Evolutionary conservation across 2,888 invertebrate genomes (phyloP).

Genomic region (Xanthostigma xanthostigma): DNA sequence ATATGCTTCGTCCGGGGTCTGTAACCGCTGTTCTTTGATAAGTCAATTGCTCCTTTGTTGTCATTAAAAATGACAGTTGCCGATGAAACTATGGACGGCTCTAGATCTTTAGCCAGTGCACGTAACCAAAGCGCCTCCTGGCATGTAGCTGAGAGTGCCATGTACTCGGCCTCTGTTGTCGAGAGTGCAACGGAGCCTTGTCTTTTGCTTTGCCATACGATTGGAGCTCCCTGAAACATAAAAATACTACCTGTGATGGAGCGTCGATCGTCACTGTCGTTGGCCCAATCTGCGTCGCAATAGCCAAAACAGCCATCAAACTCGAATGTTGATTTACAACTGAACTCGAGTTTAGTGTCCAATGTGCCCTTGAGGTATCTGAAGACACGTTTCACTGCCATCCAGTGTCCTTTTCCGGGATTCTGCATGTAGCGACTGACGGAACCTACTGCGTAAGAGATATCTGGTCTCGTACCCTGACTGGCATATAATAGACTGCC

Average conservation of each 20-base stretch:
- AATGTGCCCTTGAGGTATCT: constrained; percentile 3
- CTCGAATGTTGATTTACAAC: not conserved
- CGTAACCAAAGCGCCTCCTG: no score
- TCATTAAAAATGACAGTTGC: no score
- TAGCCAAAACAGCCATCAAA: not conserved
- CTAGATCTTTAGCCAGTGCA: no score
- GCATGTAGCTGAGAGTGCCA: not conserved
- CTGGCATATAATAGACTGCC: not conserved
- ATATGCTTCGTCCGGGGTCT: no score
- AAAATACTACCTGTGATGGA: not conserved
- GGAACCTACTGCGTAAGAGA: not conserved
- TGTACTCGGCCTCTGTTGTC: no score
- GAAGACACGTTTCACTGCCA: constrained; percentile 3
- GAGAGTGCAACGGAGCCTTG: not conserved
- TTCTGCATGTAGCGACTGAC: not conserved
- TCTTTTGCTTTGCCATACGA: not conserved
- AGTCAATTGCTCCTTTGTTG: no score
- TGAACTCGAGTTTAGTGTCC: constrained; percentile 1
- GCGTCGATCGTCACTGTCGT: not conserved
- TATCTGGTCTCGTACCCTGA: constrained; percentile 3
- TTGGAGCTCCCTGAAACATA: not conserved
- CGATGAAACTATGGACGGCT: no score
- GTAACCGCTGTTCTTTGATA: no score
- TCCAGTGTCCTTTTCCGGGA: constrained; percentile 5
- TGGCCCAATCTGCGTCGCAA: not conserved